A percentile compares a stretch with the other conserved stretches of the same genome.
Conservation (phyloP, 2,888 invertebrate genomes). For the Cephus rjabovi region DNA sequence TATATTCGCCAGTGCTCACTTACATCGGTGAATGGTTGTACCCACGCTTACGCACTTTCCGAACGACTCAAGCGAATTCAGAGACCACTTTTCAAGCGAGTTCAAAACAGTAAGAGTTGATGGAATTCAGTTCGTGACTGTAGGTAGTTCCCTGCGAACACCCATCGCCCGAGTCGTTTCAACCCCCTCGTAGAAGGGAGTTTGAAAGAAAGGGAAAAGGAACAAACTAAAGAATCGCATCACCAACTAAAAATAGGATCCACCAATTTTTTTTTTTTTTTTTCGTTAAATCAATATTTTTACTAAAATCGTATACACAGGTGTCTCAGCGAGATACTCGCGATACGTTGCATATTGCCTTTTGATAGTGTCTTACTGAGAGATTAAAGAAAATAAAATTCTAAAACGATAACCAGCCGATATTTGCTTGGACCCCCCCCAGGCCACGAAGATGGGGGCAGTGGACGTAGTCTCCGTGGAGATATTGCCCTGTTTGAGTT, state of each 20-base stretch:
- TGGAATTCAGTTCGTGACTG: background rate
- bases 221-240: background rate
- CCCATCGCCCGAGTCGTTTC: background rate
- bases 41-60: constrained; percentile 10
- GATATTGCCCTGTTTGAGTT: constrained; percentile 33
- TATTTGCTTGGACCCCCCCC: background rate
- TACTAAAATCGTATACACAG: background rate
- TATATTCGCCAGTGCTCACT: background rate
- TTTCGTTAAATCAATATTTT: background rate
- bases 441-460: background rate
- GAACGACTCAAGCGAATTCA: constrained; percentile 3
- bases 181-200: background rate
- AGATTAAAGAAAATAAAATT: background rate
- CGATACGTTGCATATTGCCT: background rate
- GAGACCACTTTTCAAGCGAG: constrained; percentile 6
- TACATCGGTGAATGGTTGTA: background rate
- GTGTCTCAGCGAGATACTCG: background rate
- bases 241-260: background rate
- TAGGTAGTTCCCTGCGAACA: background rate
- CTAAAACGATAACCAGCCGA: background rate
- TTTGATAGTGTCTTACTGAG: background rate
- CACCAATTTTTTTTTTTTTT: background rate
- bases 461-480: background rate
- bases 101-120: background rate
- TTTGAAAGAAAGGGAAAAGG: background rate